A percentile compares a stretch with the other conserved stretches of the same genome.
Evolutionary conservation across 2,797 vertebrate species (phyloP).

Genomic region (Anas georgica): DNA sequence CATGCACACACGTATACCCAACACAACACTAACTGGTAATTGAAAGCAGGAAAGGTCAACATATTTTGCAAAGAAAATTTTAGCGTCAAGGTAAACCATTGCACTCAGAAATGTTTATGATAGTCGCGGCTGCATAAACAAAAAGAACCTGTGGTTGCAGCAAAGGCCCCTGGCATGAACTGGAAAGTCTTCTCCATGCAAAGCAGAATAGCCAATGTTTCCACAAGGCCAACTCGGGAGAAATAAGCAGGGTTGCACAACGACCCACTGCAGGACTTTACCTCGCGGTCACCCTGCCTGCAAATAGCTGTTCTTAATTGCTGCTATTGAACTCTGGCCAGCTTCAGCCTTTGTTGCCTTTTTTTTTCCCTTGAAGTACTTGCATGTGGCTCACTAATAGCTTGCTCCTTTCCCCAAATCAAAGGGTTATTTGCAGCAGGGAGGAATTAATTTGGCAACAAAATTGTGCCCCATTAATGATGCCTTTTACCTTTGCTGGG

Average conservation of each 20-base stretch:
- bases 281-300: background rate
- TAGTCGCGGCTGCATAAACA: background rate
- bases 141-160: background rate
- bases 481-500: background rate
- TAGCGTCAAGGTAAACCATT: background rate
- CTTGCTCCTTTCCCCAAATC: background rate
- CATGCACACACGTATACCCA: background rate
- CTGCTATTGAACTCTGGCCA: background rate
- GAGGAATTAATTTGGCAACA: background rate
- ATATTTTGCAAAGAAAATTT: background rate
- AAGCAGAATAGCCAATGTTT: background rate
- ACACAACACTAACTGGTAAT: background rate
- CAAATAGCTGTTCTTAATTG: background rate
- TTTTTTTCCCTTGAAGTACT: background rate
- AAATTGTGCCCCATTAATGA: background rate
- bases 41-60: constrained; percentile 28
- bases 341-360: background rate
- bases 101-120: background rate
- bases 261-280: background rate
- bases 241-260: background rate
- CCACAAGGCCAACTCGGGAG: background rate
- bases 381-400: background rate
- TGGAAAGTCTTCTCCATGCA: background rate
- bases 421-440: background rate
- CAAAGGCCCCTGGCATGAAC: background rate